Conservation (phyloP, 2,113 vertebrate genomes). For the Channa argus region DNA sequence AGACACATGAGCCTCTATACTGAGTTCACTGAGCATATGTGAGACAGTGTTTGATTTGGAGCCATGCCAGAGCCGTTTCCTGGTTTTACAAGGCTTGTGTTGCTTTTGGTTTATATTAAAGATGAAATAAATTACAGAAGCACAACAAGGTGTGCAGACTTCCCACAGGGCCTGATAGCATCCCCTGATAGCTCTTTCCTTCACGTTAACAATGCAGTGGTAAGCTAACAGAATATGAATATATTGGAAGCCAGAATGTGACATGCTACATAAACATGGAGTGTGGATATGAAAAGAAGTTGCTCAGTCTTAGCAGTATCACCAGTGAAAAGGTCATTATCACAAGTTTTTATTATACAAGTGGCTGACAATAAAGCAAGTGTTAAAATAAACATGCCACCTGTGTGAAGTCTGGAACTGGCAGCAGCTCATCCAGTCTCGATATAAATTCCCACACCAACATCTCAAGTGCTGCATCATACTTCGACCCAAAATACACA, state of each 20-base stretch:
- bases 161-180: conserved; percentile 1
- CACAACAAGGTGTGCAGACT: conserved; percentile 1
- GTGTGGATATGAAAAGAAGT: not conserved
- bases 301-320: not conserved
- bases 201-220: not conserved
- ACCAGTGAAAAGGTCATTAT: not conserved
- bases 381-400: conserved; percentile 38
- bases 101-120: not conserved
- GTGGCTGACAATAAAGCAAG: not conserved
- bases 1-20: conserved; percentile 43
- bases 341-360: not conserved
- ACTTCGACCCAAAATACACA: conserved; percentile 85
- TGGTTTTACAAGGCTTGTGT: not conserved
- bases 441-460: conserved; percentile 88
- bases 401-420: conserved; percentile 82
- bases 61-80: not conserved
- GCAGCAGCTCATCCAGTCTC: conserved; percentile 82
- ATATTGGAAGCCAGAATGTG: not conserved
- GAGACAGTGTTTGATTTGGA: not conserved
- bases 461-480: conserved; percentile 83
- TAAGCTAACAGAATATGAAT: not conserved
- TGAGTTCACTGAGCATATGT: not conserved
- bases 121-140: not conserved
- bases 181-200: conserved; percentile 2
- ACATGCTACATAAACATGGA: not conserved